These are phyloP conservation scores for Lutjanus erythropterus DNA, from an alignment of 2,113 vertebrate genomes.

Conservation along the genomic window DNA sequence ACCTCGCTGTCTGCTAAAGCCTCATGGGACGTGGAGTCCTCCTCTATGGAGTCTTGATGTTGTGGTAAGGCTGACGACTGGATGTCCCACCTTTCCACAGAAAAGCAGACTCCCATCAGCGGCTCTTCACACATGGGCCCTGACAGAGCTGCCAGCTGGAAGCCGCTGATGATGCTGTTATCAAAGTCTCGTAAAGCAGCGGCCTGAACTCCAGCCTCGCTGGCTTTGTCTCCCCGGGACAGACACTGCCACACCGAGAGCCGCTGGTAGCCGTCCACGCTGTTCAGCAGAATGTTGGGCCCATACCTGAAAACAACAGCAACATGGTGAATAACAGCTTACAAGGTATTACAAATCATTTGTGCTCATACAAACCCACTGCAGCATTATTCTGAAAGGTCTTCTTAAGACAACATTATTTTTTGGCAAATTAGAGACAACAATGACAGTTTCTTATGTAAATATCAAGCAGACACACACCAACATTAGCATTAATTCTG, in stretches of 20 bases:
- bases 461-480: too few relatives aligned
- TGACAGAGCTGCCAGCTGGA: conserved; percentile 93
- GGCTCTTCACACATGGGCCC: conserved; percentile 99
- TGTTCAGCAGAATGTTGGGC: conserved; percentile 93
- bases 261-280: conserved; percentile 85
- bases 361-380: not conserved
- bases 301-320: conserved; percentile 84
- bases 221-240: conserved; percentile 35
- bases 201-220: conserved; percentile 66
- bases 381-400: too few relatives aligned
- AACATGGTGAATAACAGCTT: not conserved
- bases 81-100: conserved; percentile 92
- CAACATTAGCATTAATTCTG: too few relatives aligned
- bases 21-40: conserved; percentile 15
- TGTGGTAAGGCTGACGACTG: conserved; percentile 61
- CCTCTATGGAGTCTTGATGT: conserved; percentile 61
- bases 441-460: too few relatives aligned
- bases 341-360: not conserved
- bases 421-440: not conserved
- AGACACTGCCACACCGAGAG: conserved; percentile 92
- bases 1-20: not conserved
- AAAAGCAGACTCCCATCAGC: conserved; percentile 97
- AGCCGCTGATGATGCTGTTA: conserved; percentile 95
- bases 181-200: conserved; percentile 86
- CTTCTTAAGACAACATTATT: too few relatives aligned